These are phyloP conservation scores for Sula dactylatra DNA, from an alignment of 2,113 vertebrate genomes.

Conservation along the genomic window DNA sequence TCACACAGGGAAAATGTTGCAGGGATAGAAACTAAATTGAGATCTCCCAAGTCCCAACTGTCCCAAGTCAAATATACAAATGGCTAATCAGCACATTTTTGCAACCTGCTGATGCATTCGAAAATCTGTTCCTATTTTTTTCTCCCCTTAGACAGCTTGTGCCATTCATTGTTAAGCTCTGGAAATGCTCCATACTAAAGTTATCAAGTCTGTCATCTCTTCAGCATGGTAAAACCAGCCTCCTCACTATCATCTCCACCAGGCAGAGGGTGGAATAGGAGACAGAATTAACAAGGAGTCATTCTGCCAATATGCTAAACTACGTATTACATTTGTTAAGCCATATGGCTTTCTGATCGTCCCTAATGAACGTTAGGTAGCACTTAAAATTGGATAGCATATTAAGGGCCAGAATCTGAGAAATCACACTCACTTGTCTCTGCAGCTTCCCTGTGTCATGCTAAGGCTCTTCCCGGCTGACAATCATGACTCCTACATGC, in stretches of 20 bases:
- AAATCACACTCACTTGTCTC: slow-evolving; percentile 48
- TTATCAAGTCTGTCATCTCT: slow-evolving; percentile 51
- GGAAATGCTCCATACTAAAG: slow-evolving; percentile 40
- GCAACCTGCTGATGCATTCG: slow-evolving; percentile 45
- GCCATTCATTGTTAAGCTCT: slow-evolving; percentile 51
- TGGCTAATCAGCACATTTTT: slow-evolving; percentile 48
- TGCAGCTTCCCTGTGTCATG: not conserved
- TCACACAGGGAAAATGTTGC: not conserved
- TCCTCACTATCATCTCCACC: slow-evolving; percentile 18
- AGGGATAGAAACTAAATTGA: not conserved
- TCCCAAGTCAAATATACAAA: slow-evolving; percentile 28
- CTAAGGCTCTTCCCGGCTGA: not conserved
- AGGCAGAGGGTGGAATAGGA: slow-evolving; percentile 16
- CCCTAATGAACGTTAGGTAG: slow-evolving; percentile 50
- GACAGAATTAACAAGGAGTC: slow-evolving; percentile 17
- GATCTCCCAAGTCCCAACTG: not conserved
- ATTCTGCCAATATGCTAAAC: slow-evolving; percentile 5
- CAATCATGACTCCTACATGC: not conserved
- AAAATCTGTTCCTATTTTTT: slow-evolving; percentile 57
- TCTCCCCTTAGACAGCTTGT: slow-evolving; percentile 28
- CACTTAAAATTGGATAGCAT: not conserved
- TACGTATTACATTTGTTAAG: not conserved
- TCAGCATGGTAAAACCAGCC: slow-evolving; percentile 20
- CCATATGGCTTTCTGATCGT: slow-evolving; percentile 61
- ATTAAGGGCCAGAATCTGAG: slow-evolving; percentile 39